A percentile compares a stretch with the other conserved stretches of the same genome.
phyloP scores from a whole-genome alignment of 1,140 invertebrate species.

The Penaeus chinensis region DNA sequence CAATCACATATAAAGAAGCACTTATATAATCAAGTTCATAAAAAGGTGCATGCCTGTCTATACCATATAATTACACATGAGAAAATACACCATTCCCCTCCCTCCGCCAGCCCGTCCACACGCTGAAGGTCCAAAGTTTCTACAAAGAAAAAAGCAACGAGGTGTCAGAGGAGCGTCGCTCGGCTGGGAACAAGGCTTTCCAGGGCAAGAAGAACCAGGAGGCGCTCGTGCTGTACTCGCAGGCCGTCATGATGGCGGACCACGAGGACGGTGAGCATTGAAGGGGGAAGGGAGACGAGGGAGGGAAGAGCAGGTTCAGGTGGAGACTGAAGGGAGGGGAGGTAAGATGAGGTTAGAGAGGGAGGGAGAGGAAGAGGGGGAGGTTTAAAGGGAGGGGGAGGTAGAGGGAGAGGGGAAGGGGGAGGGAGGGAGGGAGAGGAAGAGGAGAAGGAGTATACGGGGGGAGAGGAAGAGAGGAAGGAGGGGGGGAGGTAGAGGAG shows the following conservation, averaged over 20 bases:
- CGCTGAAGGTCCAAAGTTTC: conserved; percentile 43
- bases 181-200: conserved; percentile 36
- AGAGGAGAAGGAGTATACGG: too few relatives aligned
- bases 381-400: too few relatives aligned
- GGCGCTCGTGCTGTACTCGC: conserved; percentile 26
- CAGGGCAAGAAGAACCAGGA: conserved; percentile 43
- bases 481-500: neutral
- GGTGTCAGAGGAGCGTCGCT: conserved; percentile 6
- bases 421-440: neutral
- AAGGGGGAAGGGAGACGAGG: neutral
- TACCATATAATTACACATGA: neutral
- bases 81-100: neutral
- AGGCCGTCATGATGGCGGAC: conserved; percentile 39
- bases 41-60: too few relatives aligned
- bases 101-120: conserved; percentile 42
- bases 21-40: too few relatives aligned
- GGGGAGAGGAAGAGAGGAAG: too few relatives aligned
- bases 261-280: conserved; percentile 12
- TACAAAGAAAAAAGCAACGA: conserved; percentile 39
- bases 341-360: too few relatives aligned
- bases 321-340: neutral
- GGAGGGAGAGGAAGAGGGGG: too few relatives aligned
- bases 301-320: too few relatives aligned
- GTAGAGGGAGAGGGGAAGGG: neutral
- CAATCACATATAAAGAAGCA: too few relatives aligned